A percentile compares a stretch with the other conserved stretches of the same genome.
phyloP scores from a whole-genome alignment of 2,113 vertebrate species.

The Pseudopodoces humilis region DNA sequence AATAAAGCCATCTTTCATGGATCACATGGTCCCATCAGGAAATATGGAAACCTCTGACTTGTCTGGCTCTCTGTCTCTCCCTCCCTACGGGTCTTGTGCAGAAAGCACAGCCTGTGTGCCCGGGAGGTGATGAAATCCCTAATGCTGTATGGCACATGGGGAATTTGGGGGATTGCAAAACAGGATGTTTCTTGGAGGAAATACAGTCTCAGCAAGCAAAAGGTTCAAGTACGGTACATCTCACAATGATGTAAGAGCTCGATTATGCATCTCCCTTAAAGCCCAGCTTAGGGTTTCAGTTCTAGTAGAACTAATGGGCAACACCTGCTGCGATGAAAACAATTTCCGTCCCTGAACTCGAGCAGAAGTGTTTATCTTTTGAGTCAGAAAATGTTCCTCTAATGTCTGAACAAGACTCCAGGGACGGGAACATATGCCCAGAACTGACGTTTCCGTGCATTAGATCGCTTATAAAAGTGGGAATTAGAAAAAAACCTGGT shows the following conservation, averaged over 20 bases:
- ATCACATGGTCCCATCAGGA: constrained; percentile 57
- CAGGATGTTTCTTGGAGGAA: constrained; percentile 67
- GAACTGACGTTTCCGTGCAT: constrained; percentile 53
- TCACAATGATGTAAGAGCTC: constrained; percentile 60
- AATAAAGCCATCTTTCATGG: constrained; percentile 58
- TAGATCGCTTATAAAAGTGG: constrained; percentile 68
- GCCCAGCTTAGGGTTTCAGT: constrained; percentile 53
- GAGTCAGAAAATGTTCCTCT: constrained; percentile 75
- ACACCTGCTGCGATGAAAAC: constrained; percentile 66
- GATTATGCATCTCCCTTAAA: constrained; percentile 64
- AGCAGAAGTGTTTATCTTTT: constrained; percentile 70
- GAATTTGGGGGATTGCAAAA: constrained; percentile 62
- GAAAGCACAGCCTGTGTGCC: constrained; percentile 26
- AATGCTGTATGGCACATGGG: constrained; percentile 36
- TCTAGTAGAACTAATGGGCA: constrained; percentile 68
- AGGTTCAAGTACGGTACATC: constrained; percentile 69
- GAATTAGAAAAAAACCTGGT: constrained; percentile 69
- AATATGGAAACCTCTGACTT: constrained; percentile 46
- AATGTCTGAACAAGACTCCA: constrained; percentile 71
- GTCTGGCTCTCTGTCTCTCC: constrained; percentile 20
- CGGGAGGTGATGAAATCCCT: constrained; percentile 44
- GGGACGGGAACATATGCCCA: constrained; percentile 55
- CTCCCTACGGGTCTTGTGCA: constrained; percentile 26
- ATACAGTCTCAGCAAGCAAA: constrained; percentile 56
- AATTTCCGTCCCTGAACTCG: constrained; percentile 46